A percentile compares a stretch with the other conserved stretches of the same genome.
phyloP scores from a whole-genome alignment of 2,888 invertebrate genomes.

The Orthonychiurus folsomi region DNA sequence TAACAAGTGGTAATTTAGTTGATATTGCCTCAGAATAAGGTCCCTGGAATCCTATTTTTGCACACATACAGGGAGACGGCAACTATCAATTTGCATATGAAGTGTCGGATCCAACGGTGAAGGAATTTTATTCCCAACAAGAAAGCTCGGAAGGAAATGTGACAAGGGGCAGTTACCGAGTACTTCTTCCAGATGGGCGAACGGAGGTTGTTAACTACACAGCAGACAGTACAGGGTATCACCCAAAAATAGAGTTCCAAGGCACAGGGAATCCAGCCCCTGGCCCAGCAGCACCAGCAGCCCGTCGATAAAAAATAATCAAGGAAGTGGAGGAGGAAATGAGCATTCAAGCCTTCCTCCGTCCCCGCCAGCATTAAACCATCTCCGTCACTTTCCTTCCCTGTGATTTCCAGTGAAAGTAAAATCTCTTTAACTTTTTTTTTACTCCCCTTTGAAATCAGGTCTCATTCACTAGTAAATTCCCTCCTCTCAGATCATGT shows the following conservation, averaged over 20 bases:
- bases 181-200: constrained; percentile 30
- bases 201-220: constrained; percentile 27
- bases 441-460: background rate
- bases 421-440: background rate
- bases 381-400: too few species aligned
- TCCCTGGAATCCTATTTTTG: too few species aligned
- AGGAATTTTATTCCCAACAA: constrained; percentile 4
- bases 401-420: background rate
- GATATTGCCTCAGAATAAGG: too few species aligned
- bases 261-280: background rate
- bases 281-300: background rate
- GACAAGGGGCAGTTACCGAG: constrained; percentile 27
- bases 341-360: background rate
- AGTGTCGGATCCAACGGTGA: constrained; percentile 3
- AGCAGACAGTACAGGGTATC: constrained; percentile 26
- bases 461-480: background rate
- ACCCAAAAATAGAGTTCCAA: constrained; percentile 6
- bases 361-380: too few species aligned
- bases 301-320: background rate
- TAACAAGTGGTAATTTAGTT: background rate
- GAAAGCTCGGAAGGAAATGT: constrained; percentile 17
- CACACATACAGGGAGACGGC: background rate
- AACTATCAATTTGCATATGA: background rate
- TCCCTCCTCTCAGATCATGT: background rate
- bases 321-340: constrained; percentile 1